Conservation (phyloP, 2,797 vertebrate genomes). For the Champsocephalus esox region DNA sequence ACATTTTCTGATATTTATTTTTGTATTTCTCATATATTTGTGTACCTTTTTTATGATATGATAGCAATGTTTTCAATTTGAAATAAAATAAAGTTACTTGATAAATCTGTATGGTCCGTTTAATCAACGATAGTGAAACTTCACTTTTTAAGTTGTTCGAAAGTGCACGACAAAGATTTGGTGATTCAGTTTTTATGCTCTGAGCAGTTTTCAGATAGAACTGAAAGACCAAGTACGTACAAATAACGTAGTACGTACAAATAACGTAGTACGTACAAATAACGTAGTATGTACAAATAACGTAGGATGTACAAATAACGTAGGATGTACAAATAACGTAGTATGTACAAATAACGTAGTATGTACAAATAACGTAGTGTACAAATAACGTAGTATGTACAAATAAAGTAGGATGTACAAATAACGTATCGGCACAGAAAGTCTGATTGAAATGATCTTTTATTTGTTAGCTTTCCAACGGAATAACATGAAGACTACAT, state of each 20-base stretch:
- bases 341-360: not conserved
- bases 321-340: not conserved
- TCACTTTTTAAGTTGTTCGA: not conserved
- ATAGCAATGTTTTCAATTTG: no score
- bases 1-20: no score
- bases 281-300: not conserved
- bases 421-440: constrained; percentile 12
- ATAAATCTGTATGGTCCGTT: no score
- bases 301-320: not conserved
- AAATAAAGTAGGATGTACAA: not conserved
- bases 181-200: not conserved
- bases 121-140: no score
- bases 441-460: constrained; percentile 59
- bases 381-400: not conserved
- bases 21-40: no score
- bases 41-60: no score
- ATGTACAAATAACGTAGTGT: not conserved
- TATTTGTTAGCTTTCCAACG: constrained; percentile 78
- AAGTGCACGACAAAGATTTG: not conserved
- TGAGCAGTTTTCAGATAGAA: not conserved
- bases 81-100: no score
- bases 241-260: not conserved
- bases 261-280: not conserved
- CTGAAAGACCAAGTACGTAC: not conserved
- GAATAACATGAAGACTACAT: constrained; percentile 79